phyloP scores from a whole-genome alignment of 2,888 invertebrate species.

The Orgyia antiqua region DNA sequence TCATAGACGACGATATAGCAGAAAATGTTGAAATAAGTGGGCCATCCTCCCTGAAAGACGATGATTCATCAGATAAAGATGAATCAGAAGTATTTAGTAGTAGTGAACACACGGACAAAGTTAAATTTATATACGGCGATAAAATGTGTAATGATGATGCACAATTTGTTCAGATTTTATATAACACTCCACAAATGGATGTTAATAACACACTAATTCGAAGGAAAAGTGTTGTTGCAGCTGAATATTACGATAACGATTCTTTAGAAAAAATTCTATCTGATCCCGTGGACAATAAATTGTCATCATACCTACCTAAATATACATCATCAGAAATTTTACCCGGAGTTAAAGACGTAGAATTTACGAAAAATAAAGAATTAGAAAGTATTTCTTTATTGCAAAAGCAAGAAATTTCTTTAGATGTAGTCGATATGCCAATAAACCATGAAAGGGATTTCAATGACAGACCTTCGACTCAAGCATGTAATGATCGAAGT shows the following conservation, averaged over 20 bases:
- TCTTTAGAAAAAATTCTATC: constrained; percentile 42
- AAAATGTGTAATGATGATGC: constrained; percentile 49
- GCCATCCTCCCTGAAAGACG: constrained; percentile 39
- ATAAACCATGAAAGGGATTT: constrained; percentile 17
- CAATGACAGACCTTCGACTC: constrained; percentile 10
- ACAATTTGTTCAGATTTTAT: constrained; percentile 53
- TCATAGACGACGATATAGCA: constrained; percentile 61
- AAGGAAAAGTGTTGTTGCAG: constrained; percentile 21
- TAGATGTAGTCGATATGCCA: constrained; percentile 19
- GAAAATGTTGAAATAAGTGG: constrained; percentile 53
- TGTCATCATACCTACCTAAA: constrained; percentile 20
- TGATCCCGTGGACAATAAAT: constrained; percentile 31
- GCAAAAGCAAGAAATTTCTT: neutral
- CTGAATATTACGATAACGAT: constrained; percentile 36
- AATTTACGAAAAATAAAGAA: constrained; percentile 35
- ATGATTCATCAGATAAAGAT: constrained; percentile 21
- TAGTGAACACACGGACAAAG: constrained; percentile 41
- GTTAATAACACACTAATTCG: constrained; percentile 48
- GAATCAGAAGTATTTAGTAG: constrained; percentile 28
- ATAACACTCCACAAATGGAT: constrained; percentile 58
- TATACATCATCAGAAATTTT: constrained; percentile 6
- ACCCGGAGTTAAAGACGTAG: constrained; percentile 9
- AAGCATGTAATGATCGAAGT: constrained; percentile 21
- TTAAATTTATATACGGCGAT: constrained; percentile 51
- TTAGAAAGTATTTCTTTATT: constrained; percentile 15